A percentile compares a stretch with the other conserved stretches of the same genome.
These are phyloP conservation scores for Ricordea florida DNA, from an alignment of 92 coral and sea anemone genomes.

Conservation along the genomic window DNA sequence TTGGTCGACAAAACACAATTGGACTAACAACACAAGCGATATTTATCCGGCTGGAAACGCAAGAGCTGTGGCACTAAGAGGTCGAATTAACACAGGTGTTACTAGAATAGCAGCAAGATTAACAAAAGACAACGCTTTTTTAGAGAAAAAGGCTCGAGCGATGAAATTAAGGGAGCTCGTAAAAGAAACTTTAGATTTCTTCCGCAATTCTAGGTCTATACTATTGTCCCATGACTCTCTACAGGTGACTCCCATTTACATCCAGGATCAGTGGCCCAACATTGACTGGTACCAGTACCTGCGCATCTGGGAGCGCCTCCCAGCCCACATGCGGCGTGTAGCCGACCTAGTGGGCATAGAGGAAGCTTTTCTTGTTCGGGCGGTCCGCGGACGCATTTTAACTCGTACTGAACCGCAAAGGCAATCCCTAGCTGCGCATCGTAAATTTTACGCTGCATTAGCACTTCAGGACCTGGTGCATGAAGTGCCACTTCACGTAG, in stretches of 20 bases:
- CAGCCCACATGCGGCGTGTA: constrained; percentile 96
- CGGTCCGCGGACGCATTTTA: constrained; percentile 87
- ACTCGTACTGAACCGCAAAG: constrained; percentile 91
- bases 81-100: too few relatives aligned
- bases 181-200: too few relatives aligned
- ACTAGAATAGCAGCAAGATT: too few relatives aligned
- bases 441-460: constrained; percentile 90
- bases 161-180: too few relatives aligned
- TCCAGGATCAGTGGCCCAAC: constrained; percentile 95
- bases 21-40: too few relatives aligned
- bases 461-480: constrained; percentile 97
- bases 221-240: neutral
- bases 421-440: constrained; percentile 86
- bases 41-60: too few relatives aligned
- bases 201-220: too few relatives aligned
- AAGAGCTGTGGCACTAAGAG: too few relatives aligned
- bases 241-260: constrained; percentile 95
- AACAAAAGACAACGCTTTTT: too few relatives aligned
- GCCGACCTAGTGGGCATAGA: constrained; percentile 90
- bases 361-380: constrained; percentile 85
- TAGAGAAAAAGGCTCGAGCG: too few relatives aligned
- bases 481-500: constrained; percentile 85
- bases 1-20: too few relatives aligned
- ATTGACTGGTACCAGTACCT: constrained; percentile 98
- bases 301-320: constrained; percentile 94